Conservation (phyloP, 2,113 vertebrate species). For the Bos indicus region DNA sequence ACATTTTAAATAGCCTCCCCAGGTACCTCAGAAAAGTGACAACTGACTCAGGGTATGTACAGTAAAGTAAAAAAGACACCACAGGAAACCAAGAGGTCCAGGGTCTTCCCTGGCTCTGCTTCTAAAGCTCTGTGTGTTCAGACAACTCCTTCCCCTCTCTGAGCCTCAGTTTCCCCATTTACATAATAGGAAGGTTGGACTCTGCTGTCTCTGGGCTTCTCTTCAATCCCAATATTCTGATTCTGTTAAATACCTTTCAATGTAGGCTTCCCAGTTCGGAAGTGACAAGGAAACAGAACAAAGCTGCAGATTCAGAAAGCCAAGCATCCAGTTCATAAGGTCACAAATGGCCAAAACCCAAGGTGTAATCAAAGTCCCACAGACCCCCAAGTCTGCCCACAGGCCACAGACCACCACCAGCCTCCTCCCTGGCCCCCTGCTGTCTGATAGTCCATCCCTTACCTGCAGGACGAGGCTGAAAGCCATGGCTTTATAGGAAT, state of each 20-base stretch:
- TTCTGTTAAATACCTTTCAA: neutral
- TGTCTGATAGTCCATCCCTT: neutral
- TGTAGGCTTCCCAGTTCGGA: neutral
- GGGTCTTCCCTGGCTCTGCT: neutral
- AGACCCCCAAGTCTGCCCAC: neutral
- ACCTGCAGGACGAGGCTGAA: constrained; percentile 47
- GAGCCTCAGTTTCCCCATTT: neutral
- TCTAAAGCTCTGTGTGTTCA: fast-evolving
- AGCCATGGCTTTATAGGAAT: constrained; percentile 28
- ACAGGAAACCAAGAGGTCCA: neutral
- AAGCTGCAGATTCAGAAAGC: neutral
- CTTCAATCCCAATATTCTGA: neutral
- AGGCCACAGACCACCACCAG: neutral
- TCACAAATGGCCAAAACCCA: neutral
- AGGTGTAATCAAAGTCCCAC: neutral
- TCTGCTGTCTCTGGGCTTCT: neutral
- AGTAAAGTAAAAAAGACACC: neutral
- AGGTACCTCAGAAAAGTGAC: neutral
- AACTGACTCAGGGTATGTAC: neutral
- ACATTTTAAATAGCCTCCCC: neutral
- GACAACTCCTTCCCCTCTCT: neutral
- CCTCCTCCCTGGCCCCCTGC: neutral
- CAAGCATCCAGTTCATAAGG: neutral
- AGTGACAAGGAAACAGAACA: neutral
- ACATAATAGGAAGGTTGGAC: neutral